Evolutionary conservation across 2,888 invertebrate species (phyloP), one percentile per base, ranked within the genome.

Genomic region (Sphaerophoria rueppellii): DNA sequence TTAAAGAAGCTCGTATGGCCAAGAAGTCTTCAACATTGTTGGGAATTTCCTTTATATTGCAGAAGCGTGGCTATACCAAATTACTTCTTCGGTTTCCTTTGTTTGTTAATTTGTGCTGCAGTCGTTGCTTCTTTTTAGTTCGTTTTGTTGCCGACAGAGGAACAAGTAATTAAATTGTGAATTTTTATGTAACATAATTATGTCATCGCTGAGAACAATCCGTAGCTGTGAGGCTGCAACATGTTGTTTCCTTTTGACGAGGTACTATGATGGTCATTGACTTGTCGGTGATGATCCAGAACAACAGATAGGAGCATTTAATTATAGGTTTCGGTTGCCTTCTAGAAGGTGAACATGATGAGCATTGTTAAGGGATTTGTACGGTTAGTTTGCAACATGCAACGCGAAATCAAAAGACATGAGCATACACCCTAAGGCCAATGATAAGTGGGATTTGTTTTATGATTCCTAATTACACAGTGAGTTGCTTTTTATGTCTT

Each of bases 131-230:
- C 48, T 63, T 43, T 43, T 43, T 7, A 43, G 12, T 46, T 70
- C 48, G 58, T 70, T 58, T 50, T 75, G 75, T 43, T 37, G 11
- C 40, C 32, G 14, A 54, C 37, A 54, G 52, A 65, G 61, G 50
- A 71, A 0, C 43, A 80, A 79, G 80, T 80, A 80, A 83, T 83
- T 83, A 83, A 79, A 72, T 76, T 83, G 70, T 75, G 58, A 83
- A 75, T 82, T 74, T 75, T 75, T 83, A 75, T 79, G 52, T 83
- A 61, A 75, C 69, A 72, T 71, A 72, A 79, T 83, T 83, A 83
- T 83, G 83, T 83, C 83, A 83, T 83, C 73, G 43, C 12, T 67
- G 54, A 67, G 67, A 67, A 67, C 40, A 54, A 54, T 40, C 52
- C 16, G 6, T 48, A 14, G 34, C 16, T 48, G 50, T 32, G 14